These are phyloP conservation scores for Sebastes itinus DNA, from an alignment of 2,797 vertebrate species.

Conservation along the genomic window DNA sequence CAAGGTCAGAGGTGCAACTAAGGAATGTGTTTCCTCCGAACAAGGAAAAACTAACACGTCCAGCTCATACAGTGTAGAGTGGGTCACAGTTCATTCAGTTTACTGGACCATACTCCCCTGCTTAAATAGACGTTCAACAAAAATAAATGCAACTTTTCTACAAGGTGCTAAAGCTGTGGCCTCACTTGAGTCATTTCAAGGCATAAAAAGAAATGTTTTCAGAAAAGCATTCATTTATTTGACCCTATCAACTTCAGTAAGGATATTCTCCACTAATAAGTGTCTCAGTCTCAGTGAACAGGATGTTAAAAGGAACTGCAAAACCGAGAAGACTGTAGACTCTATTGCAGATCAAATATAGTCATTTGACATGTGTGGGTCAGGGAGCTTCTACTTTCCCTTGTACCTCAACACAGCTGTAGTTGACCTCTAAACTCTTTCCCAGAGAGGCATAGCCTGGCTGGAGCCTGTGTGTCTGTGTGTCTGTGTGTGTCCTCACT, in stretches of 20 bases:
- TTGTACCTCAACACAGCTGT: constrained; percentile 53
- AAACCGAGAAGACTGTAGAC: neutral
- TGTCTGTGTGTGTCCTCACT: constrained; percentile 60
- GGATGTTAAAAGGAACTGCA: neutral
- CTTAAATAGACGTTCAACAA: neutral
- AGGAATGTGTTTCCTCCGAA: constrained; percentile 79
- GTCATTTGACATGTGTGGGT: constrained; percentile 21
- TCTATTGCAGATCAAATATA: neutral
- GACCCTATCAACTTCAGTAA: neutral
- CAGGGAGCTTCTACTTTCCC: constrained; percentile 48
- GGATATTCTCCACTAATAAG: neutral
- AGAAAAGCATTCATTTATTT: neutral
- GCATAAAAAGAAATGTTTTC: neutral
- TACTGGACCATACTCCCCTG: constrained; percentile 6
- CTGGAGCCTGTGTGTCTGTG: constrained; percentile 67
- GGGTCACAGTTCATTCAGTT: constrained; percentile 43
- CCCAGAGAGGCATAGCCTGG: constrained; percentile 59
- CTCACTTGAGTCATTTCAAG: neutral
- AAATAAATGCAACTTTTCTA: neutral
- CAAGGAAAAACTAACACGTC: constrained; percentile 64
- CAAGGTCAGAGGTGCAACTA: constrained; percentile 72
- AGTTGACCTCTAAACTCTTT: constrained; percentile 65
- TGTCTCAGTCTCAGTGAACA: neutral
- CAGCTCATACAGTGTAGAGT: constrained; percentile 48
- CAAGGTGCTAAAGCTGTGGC: neutral